Evolutionary conservation across 2,797 vertebrate species (phyloP).

Genomic region (Lindbergichthys nudifrons): DNA sequence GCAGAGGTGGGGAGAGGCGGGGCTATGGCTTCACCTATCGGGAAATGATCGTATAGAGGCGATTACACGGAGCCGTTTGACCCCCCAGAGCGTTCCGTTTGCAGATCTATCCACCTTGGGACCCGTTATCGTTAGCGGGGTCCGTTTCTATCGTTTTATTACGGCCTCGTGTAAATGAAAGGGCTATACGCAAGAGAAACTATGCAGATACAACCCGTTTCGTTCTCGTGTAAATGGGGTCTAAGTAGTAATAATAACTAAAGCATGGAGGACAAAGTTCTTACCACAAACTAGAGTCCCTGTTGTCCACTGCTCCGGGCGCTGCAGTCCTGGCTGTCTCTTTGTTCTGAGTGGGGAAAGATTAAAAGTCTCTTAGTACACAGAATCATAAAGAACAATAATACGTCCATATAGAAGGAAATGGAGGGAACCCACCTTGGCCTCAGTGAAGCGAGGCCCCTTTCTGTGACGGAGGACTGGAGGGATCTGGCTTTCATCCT

Average conservation of each 20-base stretch:
- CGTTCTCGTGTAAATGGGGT: no score
- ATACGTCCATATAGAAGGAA: conserved; percentile 12
- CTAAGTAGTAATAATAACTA: background rate
- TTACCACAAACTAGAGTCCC: conserved; percentile 70
- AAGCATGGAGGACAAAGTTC: background rate
- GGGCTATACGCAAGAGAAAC: no score
- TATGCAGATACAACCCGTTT: no score
- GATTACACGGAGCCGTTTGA: no score
- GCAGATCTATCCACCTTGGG: no score
- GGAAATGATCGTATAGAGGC: no score
- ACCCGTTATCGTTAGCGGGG: no score
- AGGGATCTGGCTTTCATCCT: conserved; percentile 59
- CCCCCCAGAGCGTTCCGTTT: no score
- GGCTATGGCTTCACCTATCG: no score
- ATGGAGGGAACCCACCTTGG: conserved; percentile 60
- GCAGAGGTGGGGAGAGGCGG: no score
- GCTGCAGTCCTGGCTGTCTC: conserved; percentile 35
- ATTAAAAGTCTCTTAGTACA: conserved; percentile 12
- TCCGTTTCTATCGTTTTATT: no score
- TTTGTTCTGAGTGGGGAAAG: conserved; percentile 52
- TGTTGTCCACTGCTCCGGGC: conserved; percentile 19
- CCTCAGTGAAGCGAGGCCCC: conserved; percentile 32
- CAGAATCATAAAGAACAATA: background rate
- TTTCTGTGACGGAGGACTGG: conserved; percentile 70
- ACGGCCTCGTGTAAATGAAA: no score